phyloP scores from a whole-genome alignment of 2,797 vertebrate species.

The Chlorospingus semifuscus region DNA sequence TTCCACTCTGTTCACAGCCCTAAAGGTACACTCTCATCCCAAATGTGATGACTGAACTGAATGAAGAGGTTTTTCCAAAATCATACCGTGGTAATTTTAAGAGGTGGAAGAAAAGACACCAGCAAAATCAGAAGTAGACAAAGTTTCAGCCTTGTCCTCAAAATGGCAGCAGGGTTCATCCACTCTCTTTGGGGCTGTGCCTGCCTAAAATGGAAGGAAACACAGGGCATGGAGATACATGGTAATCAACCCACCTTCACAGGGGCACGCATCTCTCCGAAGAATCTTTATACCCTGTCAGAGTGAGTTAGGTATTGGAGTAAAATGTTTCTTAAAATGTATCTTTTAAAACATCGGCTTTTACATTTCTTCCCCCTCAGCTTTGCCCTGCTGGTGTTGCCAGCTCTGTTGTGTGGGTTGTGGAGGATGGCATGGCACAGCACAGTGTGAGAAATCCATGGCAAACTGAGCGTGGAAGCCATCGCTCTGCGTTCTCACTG shows the following conservation, averaged over 20 bases:
- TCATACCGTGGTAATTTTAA: not conserved
- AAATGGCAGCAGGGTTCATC: not conserved
- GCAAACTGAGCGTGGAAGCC: not conserved
- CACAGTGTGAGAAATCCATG: not conserved
- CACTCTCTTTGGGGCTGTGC: too few species aligned
- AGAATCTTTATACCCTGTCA: not conserved
- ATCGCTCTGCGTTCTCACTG: rapidly evolving
- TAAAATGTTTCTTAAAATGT: not conserved
- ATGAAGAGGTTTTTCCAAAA: not conserved
- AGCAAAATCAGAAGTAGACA: not conserved
- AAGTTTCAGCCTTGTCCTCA: not conserved
- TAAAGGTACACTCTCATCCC: not conserved
- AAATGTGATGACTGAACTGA: not conserved
- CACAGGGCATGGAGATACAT: not conserved
- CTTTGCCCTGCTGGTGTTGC: not conserved
- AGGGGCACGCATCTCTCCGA: rapidly evolving
- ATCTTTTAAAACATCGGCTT: not conserved
- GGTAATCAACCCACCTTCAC: not conserved
- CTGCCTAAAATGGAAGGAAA: rapidly evolving
- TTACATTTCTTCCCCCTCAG: not conserved
- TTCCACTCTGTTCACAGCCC: not conserved
- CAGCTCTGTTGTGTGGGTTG: rapidly evolving
- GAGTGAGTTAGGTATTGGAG: not conserved
- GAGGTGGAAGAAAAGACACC: not conserved
- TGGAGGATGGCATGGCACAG: rapidly evolving